Conservation (phyloP, 2,113 vertebrate species). For the Lasiurus borealis region DNA sequence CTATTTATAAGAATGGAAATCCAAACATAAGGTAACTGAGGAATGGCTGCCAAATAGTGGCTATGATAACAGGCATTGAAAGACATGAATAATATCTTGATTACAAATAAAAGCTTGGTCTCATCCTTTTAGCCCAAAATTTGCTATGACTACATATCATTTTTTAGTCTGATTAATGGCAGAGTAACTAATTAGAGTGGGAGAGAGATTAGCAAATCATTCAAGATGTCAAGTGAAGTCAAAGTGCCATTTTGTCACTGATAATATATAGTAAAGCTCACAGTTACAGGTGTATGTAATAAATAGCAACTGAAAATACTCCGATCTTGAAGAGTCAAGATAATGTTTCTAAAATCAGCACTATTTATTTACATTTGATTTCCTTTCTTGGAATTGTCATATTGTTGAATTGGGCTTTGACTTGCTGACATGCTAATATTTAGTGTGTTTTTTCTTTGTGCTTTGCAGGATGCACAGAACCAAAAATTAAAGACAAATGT, state of each 20-base stretch:
- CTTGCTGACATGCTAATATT: constrained; percentile 49
- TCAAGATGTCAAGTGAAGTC: constrained; percentile 71
- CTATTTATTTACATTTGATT: constrained; percentile 34
- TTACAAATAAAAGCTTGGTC: constrained; percentile 61
- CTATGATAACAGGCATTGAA: constrained; percentile 44
- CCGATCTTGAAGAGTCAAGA: not conserved
- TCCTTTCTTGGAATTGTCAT: constrained; percentile 16
- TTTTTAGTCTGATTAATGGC: constrained; percentile 82
- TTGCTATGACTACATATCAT: constrained; percentile 48
- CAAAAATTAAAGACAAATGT: constrained; percentile 92
- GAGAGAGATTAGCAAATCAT: constrained; percentile 78
- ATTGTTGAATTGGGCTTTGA: constrained; percentile 37
- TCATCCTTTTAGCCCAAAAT: constrained; percentile 54
- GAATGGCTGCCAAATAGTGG: constrained; percentile 8
- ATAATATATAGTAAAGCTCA: constrained; percentile 63
- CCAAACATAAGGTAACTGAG: constrained; percentile 43
- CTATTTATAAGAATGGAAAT: constrained; percentile 68
- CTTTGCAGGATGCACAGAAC: constrained; percentile 90
- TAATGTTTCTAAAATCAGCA: not conserved
- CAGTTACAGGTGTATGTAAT: constrained; percentile 11
- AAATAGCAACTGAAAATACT: constrained; percentile 41
- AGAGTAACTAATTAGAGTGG: constrained; percentile 79
- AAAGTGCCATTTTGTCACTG: constrained; percentile 69
- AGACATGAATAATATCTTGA: constrained; percentile 73
- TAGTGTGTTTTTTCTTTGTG: constrained; percentile 59